Evolutionary conservation across 1,140 invertebrate species (phyloP), one percentile per base, ranked within the genome.

Genomic region (Drosophila littoralis): DNA sequence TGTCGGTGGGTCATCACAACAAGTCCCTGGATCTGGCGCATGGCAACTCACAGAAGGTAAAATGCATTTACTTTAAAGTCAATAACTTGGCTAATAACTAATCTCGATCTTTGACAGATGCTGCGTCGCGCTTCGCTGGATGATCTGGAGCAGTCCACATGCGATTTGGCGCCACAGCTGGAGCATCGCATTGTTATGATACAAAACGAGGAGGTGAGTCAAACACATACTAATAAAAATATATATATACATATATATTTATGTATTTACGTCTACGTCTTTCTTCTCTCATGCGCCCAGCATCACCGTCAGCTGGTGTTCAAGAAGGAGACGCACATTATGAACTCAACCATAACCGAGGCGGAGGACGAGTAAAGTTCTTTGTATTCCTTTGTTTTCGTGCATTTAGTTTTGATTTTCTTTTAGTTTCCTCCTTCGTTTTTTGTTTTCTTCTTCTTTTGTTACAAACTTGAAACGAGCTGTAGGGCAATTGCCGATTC

Each of bases 171-270:
- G 13, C 96, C 96, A 0, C 95, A 94, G 83, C 85, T 96, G 8
- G 96, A 97, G 79, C 95, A 96, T 75, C 93, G 96, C 81, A 97
- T 97, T 63, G 92, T 96, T n/a, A 91, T 96, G 38, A 93, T 96
- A 35, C 95, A 94, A 76, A 95, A 94, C 63, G 94, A 95, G 54
- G 95, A 96, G 93, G 95, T 96, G 78, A 57, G 12, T n/a, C 1
- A 1, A 0, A 17, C 35, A 36, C 35, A 13, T 8, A 12, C n/a
- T 35, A 38, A 38, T 38, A 35, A 13, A 51, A 38, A 38, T 38
- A 35, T 33, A 51, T 35, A 13, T 51, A 13, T n/a, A 3, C 0
- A 50, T 50, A 15, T 46, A 13, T 6, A 12, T 38, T 38, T 9
- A 35, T 1, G 35, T 0, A 15, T 33, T 15, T 35, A 13, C 22